Conservation (phyloP, 1,140 invertebrate species). For the Chrysomallon squamiferum region DNA sequence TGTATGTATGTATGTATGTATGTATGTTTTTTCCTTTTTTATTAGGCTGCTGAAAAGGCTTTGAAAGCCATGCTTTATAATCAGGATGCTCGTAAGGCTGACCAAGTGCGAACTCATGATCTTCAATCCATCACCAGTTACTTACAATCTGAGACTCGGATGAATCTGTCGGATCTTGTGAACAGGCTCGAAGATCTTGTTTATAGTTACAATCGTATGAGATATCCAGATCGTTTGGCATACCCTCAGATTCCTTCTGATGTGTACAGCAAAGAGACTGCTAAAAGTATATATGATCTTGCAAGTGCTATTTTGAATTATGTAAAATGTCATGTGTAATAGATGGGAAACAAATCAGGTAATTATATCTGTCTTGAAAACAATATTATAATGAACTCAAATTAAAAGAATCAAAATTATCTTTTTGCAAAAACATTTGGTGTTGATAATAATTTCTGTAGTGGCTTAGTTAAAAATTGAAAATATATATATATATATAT, state of each 20-base stretch:
- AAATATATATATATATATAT: too few species aligned
- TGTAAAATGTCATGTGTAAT: too few species aligned
- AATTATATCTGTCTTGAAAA: too few species aligned
- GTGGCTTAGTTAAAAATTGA: too few species aligned
- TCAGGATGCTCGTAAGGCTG: not conserved
- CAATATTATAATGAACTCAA: too few species aligned
- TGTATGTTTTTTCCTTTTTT: not conserved
- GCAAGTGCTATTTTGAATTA: constrained; percentile 6
- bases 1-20: too few species aligned
- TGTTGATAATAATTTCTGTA: too few species aligned
- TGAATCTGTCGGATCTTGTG: constrained; percentile 2
- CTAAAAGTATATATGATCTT: constrained; percentile 2
- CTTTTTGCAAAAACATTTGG: too few species aligned
- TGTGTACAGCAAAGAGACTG: constrained; percentile 11
- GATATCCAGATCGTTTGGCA: constrained; percentile 20
- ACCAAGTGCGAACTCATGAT: not conserved
- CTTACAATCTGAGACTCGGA: too few species aligned
- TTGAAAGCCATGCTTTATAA: constrained; percentile 12
- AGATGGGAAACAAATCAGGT: too few species aligned
- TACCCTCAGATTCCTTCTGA: constrained; percentile 15
- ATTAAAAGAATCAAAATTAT: too few species aligned
- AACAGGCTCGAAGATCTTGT: not conserved
- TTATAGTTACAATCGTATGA: constrained; percentile 12
- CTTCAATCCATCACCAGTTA: too few species aligned
- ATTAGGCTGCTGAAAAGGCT: constrained; percentile 13